A percentile compares a stretch with the other conserved stretches of the same genome.
Evolutionary conservation across 2,888 invertebrate genomes (phyloP).

Genomic region (Cremastinae sp.): DNA sequence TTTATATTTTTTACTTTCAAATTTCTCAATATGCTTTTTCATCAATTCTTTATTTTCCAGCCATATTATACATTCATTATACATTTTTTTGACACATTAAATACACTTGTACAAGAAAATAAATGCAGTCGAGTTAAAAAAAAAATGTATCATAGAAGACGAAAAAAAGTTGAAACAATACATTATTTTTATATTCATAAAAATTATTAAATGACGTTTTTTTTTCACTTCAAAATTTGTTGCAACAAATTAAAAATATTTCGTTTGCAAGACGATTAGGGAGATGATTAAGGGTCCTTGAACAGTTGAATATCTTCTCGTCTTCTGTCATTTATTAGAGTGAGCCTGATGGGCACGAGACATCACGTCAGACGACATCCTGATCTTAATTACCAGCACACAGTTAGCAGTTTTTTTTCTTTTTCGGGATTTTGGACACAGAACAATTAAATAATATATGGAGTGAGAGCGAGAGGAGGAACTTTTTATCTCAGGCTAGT

Average conservation of each 20-base stretch:
- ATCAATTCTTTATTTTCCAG: too few species aligned
- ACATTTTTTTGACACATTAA: too few species aligned
- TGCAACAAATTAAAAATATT: slow-evolving; percentile 6
- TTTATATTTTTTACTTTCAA: slow-evolving; percentile 38
- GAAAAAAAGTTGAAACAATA: background rate
- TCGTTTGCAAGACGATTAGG: slow-evolving; percentile 37
- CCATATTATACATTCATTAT: too few species aligned
- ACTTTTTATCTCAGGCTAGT: slow-evolving; percentile 27
- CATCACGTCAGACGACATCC: slow-evolving; percentile 21
- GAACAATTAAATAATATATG: slow-evolving; percentile 38
- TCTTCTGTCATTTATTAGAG: slow-evolving; percentile 21
- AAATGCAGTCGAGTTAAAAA: too few species aligned
- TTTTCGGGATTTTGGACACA: background rate
- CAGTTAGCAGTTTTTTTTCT: slow-evolving; percentile 7
- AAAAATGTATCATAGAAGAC: too few species aligned
- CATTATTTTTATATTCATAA: too few species aligned
- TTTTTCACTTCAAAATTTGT: too few species aligned
- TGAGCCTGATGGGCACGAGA: background rate
- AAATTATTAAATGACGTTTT: too few species aligned
- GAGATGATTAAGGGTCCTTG: slow-evolving; percentile 11
- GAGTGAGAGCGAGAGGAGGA: slow-evolving; percentile 4
- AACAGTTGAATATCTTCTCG: background rate
- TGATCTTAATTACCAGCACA: slow-evolving; percentile 35
- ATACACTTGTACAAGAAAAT: too few species aligned
- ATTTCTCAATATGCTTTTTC: slow-evolving; percentile 38